A percentile compares a stretch with the other conserved stretches of the same genome.
These are phyloP conservation scores for Parnassius orleans DNA, from an alignment of 2,888 invertebrate species.

Conservation along the genomic window DNA sequence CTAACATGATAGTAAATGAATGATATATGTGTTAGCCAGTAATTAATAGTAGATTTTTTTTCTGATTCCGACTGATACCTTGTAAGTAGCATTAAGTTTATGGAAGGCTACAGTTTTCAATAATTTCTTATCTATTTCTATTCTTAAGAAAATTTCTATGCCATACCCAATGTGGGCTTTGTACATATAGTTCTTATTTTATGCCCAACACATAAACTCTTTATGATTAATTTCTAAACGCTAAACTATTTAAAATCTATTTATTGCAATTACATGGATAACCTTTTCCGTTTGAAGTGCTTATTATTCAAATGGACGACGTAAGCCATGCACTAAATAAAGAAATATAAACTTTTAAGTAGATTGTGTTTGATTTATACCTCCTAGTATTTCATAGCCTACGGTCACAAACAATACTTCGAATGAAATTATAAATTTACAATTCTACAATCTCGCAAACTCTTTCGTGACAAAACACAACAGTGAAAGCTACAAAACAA, in stretches of 20 bases:
- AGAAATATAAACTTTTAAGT: constrained; percentile 40
- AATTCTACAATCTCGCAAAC: too few species aligned
- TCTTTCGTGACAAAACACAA: too few species aligned
- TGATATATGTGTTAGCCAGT: constrained; percentile 59
- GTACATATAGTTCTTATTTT: constrained; percentile 65
- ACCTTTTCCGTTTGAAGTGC: constrained; percentile 77
- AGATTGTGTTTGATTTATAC: constrained; percentile 35
- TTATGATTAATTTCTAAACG: constrained; percentile 52
- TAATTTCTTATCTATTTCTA: constrained; percentile 4
- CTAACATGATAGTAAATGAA: constrained; percentile 1
- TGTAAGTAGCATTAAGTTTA: constrained; percentile 62
- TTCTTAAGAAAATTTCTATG: constrained; percentile 37
- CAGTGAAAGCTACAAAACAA: too few species aligned
- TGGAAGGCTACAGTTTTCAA: constrained; percentile 5
- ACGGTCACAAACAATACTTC: too few species aligned
- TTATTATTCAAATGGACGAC: constrained; percentile 69
- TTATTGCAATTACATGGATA: constrained; percentile 69
- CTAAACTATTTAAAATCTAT: constrained; percentile 46
- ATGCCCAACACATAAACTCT: constrained; percentile 42
- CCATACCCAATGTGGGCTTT: constrained; percentile 48
- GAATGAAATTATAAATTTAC: too few species aligned
- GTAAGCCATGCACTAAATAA: constrained; percentile 64
- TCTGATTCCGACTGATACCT: constrained; percentile 73
- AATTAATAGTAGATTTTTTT: constrained; percentile 53
- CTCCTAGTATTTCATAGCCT: neutral